Base-by-base conservation (phyloP, 2,113 vertebrate genomes). In the Notarius quadriscutis region DNA sequence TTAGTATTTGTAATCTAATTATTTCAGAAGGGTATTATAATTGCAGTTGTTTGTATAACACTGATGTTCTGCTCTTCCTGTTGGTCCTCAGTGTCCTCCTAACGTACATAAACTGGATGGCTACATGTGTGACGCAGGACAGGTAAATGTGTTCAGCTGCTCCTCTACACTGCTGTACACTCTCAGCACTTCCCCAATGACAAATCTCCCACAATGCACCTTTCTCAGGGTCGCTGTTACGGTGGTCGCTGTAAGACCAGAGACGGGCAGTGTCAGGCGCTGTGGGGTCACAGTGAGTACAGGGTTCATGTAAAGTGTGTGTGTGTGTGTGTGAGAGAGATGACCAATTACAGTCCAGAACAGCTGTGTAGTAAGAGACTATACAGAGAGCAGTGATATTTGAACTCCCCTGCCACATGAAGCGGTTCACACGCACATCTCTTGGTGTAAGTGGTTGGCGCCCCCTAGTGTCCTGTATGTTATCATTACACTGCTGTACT, bases 21-120 rank as follows among this genome's bases (percentile, higher is more conserved):
- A 41, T 41, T 41, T 41, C 41, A 41, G 41, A 41, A 41, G 3
- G 41, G 41, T 41, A 41, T 41, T 41, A 41, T 41, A 41, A 41
- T 41, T 41, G 41, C 18, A 6, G 17, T 18, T 60, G 58, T 18
- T 5, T 60, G n/a, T 30, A 30, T 27, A 30, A 27, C 12, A 30
- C 69, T 20, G 30, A 72, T 30, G 69, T 72, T 18, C 15, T 72
- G 69, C 12, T 41, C 65, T 90, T 92, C 84, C 88, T 90, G 84
- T 77, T 50, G 30, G 58, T 83, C 14, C 34, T 5, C 92, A 99
- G 98, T 99, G 98, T 89, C 98, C 97, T 81, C 95, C 97, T 79
- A 99, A 99, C 89, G 96, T 99, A 34, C 97, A 99, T 93, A 99
- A 99, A 85, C 96, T 98, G 93, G 97, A 99, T 0, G 97, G 98